Conservation (phyloP, 2,797 vertebrate genomes). For the Hydrophis major region DNA sequence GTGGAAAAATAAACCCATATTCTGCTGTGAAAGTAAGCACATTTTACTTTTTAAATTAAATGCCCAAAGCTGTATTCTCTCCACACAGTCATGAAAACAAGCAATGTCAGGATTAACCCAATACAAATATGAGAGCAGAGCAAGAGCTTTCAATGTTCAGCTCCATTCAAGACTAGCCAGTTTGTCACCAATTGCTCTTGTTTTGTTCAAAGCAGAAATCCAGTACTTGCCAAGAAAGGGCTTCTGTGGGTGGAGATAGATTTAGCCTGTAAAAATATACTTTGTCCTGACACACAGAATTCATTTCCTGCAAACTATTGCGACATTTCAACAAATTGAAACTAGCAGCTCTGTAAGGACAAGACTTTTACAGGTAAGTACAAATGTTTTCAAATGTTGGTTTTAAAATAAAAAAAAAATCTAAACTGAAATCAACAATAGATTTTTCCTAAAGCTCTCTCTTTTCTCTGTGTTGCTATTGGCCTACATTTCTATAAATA, state of each 20-base stretch:
- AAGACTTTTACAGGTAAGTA: slow-evolving; percentile 35
- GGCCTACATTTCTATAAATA: neutral
- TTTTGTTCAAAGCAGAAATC: neutral
- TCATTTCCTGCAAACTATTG: slow-evolving; percentile 43
- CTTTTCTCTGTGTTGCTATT: neutral
- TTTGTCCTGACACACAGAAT: slow-evolving; percentile 34
- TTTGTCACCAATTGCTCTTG: neutral
- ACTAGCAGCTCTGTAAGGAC: neutral
- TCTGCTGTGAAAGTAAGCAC: neutral
- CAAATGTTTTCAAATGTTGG: slow-evolving; percentile 14
- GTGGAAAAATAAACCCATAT: neutral
- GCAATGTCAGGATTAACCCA: neutral
- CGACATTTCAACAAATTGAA: slow-evolving; percentile 22
- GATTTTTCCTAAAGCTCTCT: rapidly evolving
- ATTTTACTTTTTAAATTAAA: slow-evolving; percentile 4
- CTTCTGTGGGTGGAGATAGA: slow-evolving; percentile 30
- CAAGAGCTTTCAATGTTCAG: neutral
- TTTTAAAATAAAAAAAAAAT: slow-evolving; percentile 45
- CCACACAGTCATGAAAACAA: neutral
- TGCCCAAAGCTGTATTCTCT: neutral
- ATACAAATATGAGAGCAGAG: slow-evolving; percentile 2
- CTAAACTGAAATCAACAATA: neutral
- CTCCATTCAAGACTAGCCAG: neutral
- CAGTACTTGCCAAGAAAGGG: slow-evolving; percentile 17
- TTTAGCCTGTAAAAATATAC: slow-evolving; percentile 40